Percentiles rank a stretch among this genome's conserved stretches.
These are phyloP conservation scores for Clinocottus analis DNA, from an alignment of 2,113 vertebrate genomes.

Conservation along the genomic window DNA sequence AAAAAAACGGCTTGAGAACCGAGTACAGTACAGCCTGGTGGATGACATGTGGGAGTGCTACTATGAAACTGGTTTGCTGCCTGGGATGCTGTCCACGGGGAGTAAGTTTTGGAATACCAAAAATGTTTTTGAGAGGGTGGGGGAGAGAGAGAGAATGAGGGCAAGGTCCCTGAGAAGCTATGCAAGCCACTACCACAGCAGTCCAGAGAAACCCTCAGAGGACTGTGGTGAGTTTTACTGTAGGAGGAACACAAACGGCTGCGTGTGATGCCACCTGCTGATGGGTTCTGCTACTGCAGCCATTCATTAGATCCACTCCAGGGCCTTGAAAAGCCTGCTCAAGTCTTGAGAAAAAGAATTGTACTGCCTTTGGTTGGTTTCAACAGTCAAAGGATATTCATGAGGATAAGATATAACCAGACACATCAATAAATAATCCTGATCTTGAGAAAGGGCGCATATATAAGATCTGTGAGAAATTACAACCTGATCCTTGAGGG, in stretches of 20 bases:
- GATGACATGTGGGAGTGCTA: slow-evolving; percentile 7
- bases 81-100: slow-evolving; percentile 11
- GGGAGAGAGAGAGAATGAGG: slow-evolving; percentile 8
- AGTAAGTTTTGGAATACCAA: slow-evolving; percentile 56
- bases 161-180: slow-evolving; percentile 59
- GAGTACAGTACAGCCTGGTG: slow-evolving; percentile 2
- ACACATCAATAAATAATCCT: not conserved
- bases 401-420: not conserved
- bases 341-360: no score
- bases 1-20: not conserved
- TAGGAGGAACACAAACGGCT: not conserved
- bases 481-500: no score
- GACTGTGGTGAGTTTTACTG: slow-evolving; percentile 22
- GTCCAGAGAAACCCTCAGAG: slow-evolving; percentile 40
- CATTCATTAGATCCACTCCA: not conserved
- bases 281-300: slow-evolving; percentile 29
- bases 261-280: slow-evolving; percentile 53
- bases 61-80: slow-evolving; percentile 26
- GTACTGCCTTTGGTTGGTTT: no score
- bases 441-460: no score
- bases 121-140: slow-evolving; percentile 61
- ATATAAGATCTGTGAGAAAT: no score
- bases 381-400: no score
- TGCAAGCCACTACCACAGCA: slow-evolving; percentile 41
- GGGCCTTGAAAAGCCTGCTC: not conserved